Conservation (phyloP, 1,140 invertebrate species). For the Caenorhabditis brenneri region DNA sequence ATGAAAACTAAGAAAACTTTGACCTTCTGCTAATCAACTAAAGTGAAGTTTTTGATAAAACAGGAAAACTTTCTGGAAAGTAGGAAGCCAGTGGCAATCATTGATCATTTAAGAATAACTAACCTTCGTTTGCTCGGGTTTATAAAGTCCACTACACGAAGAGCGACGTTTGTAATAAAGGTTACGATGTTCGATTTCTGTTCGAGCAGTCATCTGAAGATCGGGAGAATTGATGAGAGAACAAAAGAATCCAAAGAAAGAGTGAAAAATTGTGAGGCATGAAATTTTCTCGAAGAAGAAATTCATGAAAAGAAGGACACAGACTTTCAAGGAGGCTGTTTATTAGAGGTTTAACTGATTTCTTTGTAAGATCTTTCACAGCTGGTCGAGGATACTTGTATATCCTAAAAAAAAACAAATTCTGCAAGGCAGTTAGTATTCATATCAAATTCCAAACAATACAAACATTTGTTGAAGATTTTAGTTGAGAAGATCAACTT, state of each 20-base stretch:
- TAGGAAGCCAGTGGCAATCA: neutral
- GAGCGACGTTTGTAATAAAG: conserved; percentile 22
- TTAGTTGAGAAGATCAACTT: neutral
- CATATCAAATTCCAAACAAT: no score
- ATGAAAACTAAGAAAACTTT: neutral
- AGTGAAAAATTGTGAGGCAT: neutral
- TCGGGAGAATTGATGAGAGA: no score
- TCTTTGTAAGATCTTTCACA: no score
- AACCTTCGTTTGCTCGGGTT: neutral
- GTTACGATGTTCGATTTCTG: conserved; percentile 36
- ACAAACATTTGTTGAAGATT: neutral
- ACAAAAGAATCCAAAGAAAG: no score
- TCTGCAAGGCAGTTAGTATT: no score
- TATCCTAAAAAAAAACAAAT: no score
- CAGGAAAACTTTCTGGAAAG: neutral
- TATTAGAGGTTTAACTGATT: no score
- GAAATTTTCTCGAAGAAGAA: no score
- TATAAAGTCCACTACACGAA: neutral
- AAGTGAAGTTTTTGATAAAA: neutral
- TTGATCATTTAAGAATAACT: neutral
- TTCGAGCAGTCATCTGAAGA: conserved; percentile 38
- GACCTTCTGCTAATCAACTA: neutral
- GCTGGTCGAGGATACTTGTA: no score
- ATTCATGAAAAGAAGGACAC: no score
- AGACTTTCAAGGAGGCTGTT: no score